Conservation (phyloP, 2,113 vertebrate genomes). For the Dromas ardeola region DNA sequence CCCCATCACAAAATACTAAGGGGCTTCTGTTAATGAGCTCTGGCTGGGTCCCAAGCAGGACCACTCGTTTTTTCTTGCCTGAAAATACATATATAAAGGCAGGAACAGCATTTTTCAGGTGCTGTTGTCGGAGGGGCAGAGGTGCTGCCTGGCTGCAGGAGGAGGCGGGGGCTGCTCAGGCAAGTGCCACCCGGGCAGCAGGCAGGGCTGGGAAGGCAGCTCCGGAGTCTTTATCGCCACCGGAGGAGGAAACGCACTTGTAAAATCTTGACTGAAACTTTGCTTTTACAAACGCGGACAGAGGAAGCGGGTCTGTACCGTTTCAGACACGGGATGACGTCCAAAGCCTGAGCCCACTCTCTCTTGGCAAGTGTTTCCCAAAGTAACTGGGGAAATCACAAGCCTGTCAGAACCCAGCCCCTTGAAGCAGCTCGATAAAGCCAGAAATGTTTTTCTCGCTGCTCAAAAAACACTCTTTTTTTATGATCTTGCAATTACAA, state of each 20-base stretch:
- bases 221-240: neutral
- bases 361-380: neutral
- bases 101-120: neutral
- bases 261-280: fast-evolving
- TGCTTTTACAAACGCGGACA: fast-evolving
- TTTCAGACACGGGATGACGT: fast-evolving
- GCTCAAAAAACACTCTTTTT: neutral
- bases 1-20: neutral
- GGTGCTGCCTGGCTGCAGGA: neutral
- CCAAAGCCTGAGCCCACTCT: neutral
- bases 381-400: neutral
- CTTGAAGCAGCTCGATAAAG: neutral
- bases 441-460: neutral
- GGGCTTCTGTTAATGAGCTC: neutral
- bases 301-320: fast-evolving
- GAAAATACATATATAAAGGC: neutral
- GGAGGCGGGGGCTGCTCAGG: neutral
- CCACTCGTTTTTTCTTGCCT: neutral
- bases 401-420: neutral
- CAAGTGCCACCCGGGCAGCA: fast-evolving
- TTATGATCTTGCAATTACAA: neutral
- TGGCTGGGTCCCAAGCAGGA: neutral
- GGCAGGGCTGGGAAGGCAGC: neutral
- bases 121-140: neutral
- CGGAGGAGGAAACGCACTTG: neutral